Conservation (phyloP, 2,113 vertebrate genomes). For the Rhipidura dahli region DNA sequence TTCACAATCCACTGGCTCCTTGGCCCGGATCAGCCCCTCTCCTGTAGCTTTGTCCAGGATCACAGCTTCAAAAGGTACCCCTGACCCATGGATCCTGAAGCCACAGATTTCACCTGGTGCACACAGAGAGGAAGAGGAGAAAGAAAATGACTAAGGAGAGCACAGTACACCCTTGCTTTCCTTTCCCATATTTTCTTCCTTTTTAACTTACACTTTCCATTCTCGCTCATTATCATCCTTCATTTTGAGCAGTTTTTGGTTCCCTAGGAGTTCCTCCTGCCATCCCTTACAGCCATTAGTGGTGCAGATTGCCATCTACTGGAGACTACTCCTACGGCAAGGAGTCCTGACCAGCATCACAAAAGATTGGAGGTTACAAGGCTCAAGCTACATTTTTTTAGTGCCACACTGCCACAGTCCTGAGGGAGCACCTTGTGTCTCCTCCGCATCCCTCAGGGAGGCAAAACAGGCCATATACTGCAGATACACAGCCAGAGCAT, state of each 20-base stretch:
- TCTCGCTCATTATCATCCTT: background rate
- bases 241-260: background rate
- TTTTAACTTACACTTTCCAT: background rate
- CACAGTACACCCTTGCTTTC: background rate
- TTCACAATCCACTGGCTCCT: conserved; percentile 94
- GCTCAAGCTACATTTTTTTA: background rate
- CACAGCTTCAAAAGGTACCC: conserved; percentile 94
- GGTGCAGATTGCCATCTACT: conserved; percentile 24
- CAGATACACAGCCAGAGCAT: background rate
- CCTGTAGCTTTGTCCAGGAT: conserved; percentile 96
- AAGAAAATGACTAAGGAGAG: background rate
- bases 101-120: conserved; percentile 93
- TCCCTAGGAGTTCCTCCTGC: background rate
- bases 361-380: background rate
- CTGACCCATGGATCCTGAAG: conserved; percentile 91
- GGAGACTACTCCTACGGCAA: background rate
- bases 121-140: background rate
- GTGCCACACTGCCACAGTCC: background rate
- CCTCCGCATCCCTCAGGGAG: background rate
- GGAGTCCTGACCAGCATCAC: background rate
- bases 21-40: conserved; percentile 93
- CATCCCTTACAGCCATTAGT: background rate
- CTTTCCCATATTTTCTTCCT: background rate
- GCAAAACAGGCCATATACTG: background rate
- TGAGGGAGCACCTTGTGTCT: background rate